A percentile compares a stretch with the other conserved stretches of the same genome.
phyloP scores from a whole-genome alignment of 2,888 invertebrate species.

The Dorcus hopei region DNA sequence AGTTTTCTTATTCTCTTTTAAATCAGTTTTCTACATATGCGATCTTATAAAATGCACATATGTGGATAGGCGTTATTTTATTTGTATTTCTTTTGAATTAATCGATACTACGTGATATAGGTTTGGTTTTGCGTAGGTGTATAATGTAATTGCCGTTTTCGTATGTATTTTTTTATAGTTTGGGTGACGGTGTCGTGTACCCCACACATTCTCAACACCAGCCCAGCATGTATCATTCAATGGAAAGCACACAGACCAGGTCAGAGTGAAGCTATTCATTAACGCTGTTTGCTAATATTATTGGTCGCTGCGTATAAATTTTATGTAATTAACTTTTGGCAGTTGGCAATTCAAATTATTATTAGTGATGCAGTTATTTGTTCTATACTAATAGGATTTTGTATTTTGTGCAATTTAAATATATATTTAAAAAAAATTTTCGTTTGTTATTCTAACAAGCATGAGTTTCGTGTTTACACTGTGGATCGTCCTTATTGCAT shows the following conservation, averaged over 20 bases:
- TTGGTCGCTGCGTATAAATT: conserved; percentile 15
- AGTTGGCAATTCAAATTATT: too few relatives aligned
- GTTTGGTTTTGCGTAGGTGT: not conserved
- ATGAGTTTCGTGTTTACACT: not conserved
- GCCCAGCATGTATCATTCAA: conserved; percentile 77
- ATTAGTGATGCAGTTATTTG: too few relatives aligned
- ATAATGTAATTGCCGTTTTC: not conserved
- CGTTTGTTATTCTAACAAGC: conserved; percentile 16
- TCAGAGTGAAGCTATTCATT: conserved; percentile 55
- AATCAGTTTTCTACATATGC: too few relatives aligned
- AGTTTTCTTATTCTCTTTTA: not conserved
- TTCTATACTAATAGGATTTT: not conserved
- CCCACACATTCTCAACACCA: conserved; percentile 73
- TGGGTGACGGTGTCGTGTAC: conserved; percentile 86
- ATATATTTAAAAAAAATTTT: conserved; percentile 6
- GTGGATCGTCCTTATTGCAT: too few relatives aligned
- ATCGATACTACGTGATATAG: too few relatives aligned
- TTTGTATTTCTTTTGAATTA: too few relatives aligned
- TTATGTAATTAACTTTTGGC: not conserved
- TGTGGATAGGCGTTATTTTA: too few relatives aligned
- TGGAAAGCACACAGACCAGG: conserved; percentile 84
- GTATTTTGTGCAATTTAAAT: conserved; percentile 14
- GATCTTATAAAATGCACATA: too few relatives aligned
- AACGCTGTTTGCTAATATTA: conserved; percentile 26
- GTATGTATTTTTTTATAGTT: conserved; percentile 57